Evolutionary conservation across 2,113 vertebrate species (phyloP).

Genomic region (Theropithecus gelada): DNA sequence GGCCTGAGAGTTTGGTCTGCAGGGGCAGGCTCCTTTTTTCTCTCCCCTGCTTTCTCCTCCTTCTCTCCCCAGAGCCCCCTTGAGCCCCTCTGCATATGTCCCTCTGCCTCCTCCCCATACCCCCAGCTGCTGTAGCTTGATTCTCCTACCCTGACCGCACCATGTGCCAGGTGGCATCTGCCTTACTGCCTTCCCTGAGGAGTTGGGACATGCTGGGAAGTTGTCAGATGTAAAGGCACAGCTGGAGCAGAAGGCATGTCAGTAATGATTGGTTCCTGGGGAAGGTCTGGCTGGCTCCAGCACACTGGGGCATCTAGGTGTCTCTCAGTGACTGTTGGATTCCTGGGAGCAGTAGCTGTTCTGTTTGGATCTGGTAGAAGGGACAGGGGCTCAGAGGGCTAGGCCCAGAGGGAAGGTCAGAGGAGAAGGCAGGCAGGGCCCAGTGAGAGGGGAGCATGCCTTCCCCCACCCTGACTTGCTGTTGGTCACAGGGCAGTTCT

Average conservation of each 20-base stretch:
- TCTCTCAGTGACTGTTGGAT: constrained; percentile 4
- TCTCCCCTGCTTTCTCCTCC: neutral
- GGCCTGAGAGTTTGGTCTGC: neutral
- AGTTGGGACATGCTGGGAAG: neutral
- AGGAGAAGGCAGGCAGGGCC: neutral
- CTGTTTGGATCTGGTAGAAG: constrained; percentile 9
- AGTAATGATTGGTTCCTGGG: neutral
- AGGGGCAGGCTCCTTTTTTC: neutral
- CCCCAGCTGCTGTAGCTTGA: neutral
- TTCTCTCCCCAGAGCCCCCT: neutral
- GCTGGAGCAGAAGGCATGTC: neutral
- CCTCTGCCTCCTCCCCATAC: neutral
- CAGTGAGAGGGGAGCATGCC: neutral
- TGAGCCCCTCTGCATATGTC: neutral
- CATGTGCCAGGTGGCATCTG: neutral
- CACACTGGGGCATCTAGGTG: neutral
- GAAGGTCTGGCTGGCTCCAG: neutral
- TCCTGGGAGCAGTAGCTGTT: neutral
- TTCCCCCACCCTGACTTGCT: neutral
- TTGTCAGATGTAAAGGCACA: neutral
- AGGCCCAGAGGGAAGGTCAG: neutral
- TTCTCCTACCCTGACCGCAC: neutral
- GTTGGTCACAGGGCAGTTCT: neutral
- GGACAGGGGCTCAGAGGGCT: neutral
- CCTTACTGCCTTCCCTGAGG: neutral